Conservation (phyloP, 2,113 vertebrate genomes). For the Xenopus tropicalis region UCB_Xtro_10.0 CM004444.2:157239001-157239500, state of each 20-base stretch:
- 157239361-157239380: constrained; percentile 62
- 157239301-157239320: constrained; percentile 55
- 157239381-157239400: constrained; percentile 52
- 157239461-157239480: constrained; percentile 68
- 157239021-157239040: constrained; percentile 48
- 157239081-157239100: constrained; percentile 53
- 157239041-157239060: constrained; percentile 46
- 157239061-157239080: constrained; percentile 60
- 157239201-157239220: constrained; percentile 56
- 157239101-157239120: constrained; percentile 57
- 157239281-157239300: constrained; percentile 67
- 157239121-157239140: constrained; percentile 71
- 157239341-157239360: constrained; percentile 56
- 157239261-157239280: constrained; percentile 46
- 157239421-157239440: constrained; percentile 67
- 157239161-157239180: constrained; percentile 62
- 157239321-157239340: constrained; percentile 61
- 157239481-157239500: constrained; percentile 75
- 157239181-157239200: constrained; percentile 64
- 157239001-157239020: constrained; percentile 44
- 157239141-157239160: constrained; percentile 67
- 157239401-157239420: constrained; percentile 57
- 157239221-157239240: constrained; percentile 70
- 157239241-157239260: constrained; percentile 54
- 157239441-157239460: constrained; percentile 61